Evolutionary conservation across 2,888 invertebrate genomes (phyloP).

Genomic region (Cecidostiba fungosa): DNA sequence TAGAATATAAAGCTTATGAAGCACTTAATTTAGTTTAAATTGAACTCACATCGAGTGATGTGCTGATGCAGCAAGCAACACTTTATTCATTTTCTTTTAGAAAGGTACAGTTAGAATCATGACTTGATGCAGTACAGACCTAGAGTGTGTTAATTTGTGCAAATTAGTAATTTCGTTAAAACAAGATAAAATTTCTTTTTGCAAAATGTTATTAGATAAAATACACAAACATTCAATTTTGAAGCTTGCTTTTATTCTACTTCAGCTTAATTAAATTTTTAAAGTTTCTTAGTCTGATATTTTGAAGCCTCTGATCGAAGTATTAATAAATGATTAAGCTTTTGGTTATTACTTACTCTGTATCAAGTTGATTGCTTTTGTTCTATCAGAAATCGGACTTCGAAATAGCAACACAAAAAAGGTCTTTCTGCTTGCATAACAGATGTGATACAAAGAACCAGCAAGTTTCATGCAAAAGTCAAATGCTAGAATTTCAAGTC

Average conservation of each 20-base stretch:
- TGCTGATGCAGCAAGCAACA: conserved; percentile 22
- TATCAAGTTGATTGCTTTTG: conserved; percentile 5
- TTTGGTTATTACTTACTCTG: background rate
- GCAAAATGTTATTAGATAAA: background rate
- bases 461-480: background rate
- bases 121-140: background rate
- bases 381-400: background rate
- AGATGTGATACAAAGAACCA: background rate
- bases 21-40: conserved; percentile 29
- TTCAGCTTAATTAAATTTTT: background rate
- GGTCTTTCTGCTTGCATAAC: conserved; percentile 25
- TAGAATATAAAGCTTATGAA: conserved; percentile 32
- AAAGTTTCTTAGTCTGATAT: background rate
- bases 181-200: background rate
- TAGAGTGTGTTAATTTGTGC: background rate
- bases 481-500: background rate
- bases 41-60: background rate
- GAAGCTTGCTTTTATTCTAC: background rate
- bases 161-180: background rate
- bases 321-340: conserved; percentile 14
- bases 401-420: conserved; percentile 16
- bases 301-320: conserved; percentile 5
- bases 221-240: background rate
- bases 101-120: background rate
- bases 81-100: conserved; percentile 27